Base-by-base conservation (phyloP, 2,113 vertebrate genomes). In the Peromyscus californicus region DNA sequence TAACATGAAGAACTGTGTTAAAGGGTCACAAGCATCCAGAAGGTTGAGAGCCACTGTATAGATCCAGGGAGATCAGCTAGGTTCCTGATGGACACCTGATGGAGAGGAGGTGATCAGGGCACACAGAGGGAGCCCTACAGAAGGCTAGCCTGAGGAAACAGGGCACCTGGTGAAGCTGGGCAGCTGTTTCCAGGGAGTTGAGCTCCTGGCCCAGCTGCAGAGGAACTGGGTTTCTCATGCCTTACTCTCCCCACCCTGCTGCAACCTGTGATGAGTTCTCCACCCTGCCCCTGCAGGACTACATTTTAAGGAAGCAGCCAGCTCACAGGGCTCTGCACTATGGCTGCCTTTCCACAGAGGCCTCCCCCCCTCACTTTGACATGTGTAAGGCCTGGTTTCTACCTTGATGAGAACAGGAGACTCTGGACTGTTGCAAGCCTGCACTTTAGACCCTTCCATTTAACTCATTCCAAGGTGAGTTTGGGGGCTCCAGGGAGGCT, bases 381-480 rank as follows among this genome's bases (percentile, higher is more conserved):
- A 3, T 1, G 15, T 15, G 4, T 2, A 36, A 24, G 16, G 2
- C 80, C 89, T 21, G 89, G 92, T 48, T 5, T 75, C 70, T 96
- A 94, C 0, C 0, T 54, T 24, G 97, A 97, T 1, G 39, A 92
- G 24, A 1, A 2, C 0, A 39, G 26, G 7, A 78, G 33, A 69
- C 22, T 6, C 21, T 96, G 95, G 96, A 19, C 74, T 33, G 21
- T 39, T 0, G 2, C 15, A 61, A 39, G 13, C 0, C 0, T 63
- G 33, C 1, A 1, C 3, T 1, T 42, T 7, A 9, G 0, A n/a
- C 29, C 48, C 10, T 5, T 19, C 29, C 1, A 2, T 3, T 5
- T 1, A 22, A 2, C 1, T 89, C 2, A 0, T 26, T 7, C 4
- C 54, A 4, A 22, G 21, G 15, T 54, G 39, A 69, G 42, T 69